These are phyloP conservation scores for Heliconius hermathena DNA, from an alignment of 1,140 invertebrate species.

Conservation along the genomic window DNA sequence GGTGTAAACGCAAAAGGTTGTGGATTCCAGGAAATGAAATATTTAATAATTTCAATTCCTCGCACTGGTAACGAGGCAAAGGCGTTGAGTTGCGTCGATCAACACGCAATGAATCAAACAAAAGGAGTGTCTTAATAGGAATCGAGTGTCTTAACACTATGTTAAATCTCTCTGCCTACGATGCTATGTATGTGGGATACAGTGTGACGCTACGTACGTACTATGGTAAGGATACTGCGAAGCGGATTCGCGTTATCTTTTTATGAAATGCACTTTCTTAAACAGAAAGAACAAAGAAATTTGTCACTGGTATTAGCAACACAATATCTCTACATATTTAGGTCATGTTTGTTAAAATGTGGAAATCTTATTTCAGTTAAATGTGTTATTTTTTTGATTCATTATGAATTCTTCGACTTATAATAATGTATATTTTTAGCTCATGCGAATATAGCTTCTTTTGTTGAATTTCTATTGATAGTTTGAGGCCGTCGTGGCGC, in stretches of 20 bases:
- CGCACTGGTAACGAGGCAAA: too few relatives aligned
- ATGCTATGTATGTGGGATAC: not conserved
- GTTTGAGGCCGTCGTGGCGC: too few relatives aligned
- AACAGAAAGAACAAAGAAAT: not conserved
- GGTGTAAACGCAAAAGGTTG: too few relatives aligned
- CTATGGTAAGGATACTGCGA: not conserved
- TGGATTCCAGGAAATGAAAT: too few relatives aligned
- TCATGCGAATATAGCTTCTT: not conserved
- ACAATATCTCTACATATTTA: not conserved
- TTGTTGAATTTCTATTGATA: too few relatives aligned
- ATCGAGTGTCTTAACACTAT: not conserved
- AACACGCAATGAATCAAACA: not conserved
- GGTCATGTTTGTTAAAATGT: not conserved
- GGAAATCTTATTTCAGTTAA: not conserved
- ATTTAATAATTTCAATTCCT: too few relatives aligned
- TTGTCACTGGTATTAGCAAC: not conserved
- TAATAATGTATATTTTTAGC: not conserved
- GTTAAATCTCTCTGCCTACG: not conserved
- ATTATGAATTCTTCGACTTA: not conserved
- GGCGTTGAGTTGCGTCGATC: not conserved
- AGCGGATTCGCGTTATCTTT: not conserved
- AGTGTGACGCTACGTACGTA: not conserved
- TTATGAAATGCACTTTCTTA: not conserved
- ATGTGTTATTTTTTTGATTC: not conserved
- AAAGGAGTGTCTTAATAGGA: not conserved